These are phyloP conservation scores for Chelonus formosanus DNA, from an alignment of 2,888 invertebrate species.

Conservation along the genomic window DNA sequence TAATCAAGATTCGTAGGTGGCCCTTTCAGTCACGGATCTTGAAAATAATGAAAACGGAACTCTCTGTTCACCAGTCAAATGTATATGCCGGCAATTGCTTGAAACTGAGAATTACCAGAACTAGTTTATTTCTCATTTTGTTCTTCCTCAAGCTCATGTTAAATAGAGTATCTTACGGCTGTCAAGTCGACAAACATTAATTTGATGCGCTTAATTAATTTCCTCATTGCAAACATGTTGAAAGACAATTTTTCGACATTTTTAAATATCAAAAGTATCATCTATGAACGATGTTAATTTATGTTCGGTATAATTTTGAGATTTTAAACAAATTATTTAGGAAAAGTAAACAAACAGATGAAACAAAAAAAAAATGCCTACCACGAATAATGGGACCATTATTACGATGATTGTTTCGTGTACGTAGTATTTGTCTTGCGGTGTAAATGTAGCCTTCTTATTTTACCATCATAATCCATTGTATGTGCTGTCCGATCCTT, in stretches of 20 bases:
- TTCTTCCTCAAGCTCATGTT: too few relatives aligned
- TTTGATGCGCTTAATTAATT: too few relatives aligned
- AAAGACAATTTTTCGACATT: too few relatives aligned
- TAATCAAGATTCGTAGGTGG: conserved; percentile 35
- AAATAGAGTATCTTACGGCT: too few relatives aligned
- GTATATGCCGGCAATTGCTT: too few relatives aligned
- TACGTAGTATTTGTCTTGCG: conserved; percentile 30
- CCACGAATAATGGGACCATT: conserved; percentile 28
- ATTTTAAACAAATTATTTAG: too few relatives aligned
- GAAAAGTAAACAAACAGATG: conserved; percentile 15
- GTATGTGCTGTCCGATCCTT: conserved; percentile 30
- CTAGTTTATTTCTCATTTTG: neutral
- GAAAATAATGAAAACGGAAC: conserved; percentile 9
- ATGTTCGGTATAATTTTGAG: too few relatives aligned
- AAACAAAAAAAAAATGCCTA: conserved; percentile 34
- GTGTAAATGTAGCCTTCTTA: conserved; percentile 34
- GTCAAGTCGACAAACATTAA: too few relatives aligned
- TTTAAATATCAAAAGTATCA: too few relatives aligned
- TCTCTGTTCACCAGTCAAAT: too few relatives aligned
- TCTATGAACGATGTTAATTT: too few relatives aligned
- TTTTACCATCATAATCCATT: conserved; percentile 34
- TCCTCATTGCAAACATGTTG: too few relatives aligned
- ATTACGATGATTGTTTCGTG: conserved; percentile 31
- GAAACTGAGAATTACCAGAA: conserved; percentile 7
- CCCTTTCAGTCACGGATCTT: conserved; percentile 1